These are phyloP conservation scores for Uloborus plumipes DNA, from an alignment of 2,888 invertebrate genomes.

Conservation along the genomic window DNA sequence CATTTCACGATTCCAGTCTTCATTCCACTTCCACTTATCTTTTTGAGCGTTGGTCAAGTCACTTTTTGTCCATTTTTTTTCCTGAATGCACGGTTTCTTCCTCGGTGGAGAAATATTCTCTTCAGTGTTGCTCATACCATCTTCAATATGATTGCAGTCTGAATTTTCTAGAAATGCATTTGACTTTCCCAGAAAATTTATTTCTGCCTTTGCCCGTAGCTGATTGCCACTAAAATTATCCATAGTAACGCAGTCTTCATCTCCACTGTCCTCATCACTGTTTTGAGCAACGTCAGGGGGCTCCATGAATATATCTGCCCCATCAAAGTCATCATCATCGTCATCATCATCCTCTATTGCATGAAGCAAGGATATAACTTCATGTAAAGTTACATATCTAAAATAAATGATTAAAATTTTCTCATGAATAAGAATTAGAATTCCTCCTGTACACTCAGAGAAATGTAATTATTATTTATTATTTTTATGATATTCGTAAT, in stretches of 20 bases:
- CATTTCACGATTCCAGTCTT: background rate
- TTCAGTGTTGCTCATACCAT: background rate
- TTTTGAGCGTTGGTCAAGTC: background rate
- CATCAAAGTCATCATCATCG: slow-evolving; percentile 1
- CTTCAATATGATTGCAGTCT: background rate
- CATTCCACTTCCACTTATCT: too few species aligned
- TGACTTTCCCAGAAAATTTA: background rate
- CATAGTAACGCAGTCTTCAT: background rate
- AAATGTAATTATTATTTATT: too few species aligned
- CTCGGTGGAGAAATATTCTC: too few species aligned
- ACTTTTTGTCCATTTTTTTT: background rate
- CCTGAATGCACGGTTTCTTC: background rate
- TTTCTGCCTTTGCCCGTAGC: background rate
- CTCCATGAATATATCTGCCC: background rate
- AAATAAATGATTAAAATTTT: too few species aligned
- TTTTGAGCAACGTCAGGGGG: background rate
- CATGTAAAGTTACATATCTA: too few species aligned
- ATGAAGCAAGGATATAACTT: too few species aligned
- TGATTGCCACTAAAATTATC: background rate
- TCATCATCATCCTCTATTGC: too few species aligned
- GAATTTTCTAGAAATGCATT: background rate
- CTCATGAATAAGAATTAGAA: too few species aligned
- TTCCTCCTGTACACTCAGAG: too few species aligned
- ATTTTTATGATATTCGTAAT: too few species aligned
- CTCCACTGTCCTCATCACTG: background rate